Base-by-base conservation (phyloP, 2,888 invertebrate species). In the Crioceris asparagi region DNA sequence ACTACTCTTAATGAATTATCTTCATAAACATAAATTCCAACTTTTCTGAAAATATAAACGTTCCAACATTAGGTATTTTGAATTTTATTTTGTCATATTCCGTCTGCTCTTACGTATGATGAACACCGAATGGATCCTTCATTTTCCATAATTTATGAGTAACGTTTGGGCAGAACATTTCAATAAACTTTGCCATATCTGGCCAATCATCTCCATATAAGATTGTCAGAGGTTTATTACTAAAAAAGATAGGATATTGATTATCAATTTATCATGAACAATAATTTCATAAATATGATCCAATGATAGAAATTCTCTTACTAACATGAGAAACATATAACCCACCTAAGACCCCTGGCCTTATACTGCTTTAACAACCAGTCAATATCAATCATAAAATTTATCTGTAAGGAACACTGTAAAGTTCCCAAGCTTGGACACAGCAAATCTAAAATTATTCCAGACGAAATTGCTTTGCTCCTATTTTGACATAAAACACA, bases 341-440 rank as follows among this genome's bases (percentile, higher is more conserved):
- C 60, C 59, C 64, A 77, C 77, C 75, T 70, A 53, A 81, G 77
- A 35, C 82, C 82, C 35, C 80, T 81, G 51, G 77, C 77, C 52
- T 78, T 72, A 53, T 93, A 93, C 52, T 92, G 88, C 0, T 85
- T 79, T 38, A 90, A 67, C 0, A 94, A 61, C 91, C 92, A 96
- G 1, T 81, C 82, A 7, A 87, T 70, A 51, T 94, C 91, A 25
- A 92, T 82, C 84, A 93, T 87, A 54, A 88, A 94, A 62, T 90
- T 94, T 17, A 94, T 82, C 65, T 94, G 88, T n/a, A 85, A 63
- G 0, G 81, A 80, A 29, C 74, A 71, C 47, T 78, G 77, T 4
- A 90, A 64, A 39, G 77, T 74, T 0, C 88, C 88, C 3, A 88
- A 65, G 55, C 83, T 83, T 5, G 69, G 69, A 52, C 87, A 85